Evolutionary conservation across 2,797 vertebrate genomes (phyloP), one percentile per base, ranked within the genome.

Genomic region (Anisognathus igniventris): DNA sequence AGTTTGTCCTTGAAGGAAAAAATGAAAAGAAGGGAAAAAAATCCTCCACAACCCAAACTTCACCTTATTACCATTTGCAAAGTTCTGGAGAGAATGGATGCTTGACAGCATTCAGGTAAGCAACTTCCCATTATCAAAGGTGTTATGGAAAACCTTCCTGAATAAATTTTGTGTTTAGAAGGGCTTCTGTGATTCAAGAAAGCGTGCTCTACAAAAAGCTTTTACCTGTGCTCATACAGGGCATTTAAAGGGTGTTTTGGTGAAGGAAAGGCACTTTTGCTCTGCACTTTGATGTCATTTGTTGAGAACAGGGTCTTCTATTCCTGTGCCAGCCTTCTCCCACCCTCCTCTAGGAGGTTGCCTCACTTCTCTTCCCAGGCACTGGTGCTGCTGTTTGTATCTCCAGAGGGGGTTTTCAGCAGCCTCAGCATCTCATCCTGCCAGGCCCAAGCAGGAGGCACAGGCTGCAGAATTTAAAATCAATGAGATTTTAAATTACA

Each of bases 341-440:
- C 35, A 58, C 7, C 7, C 30, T 81, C 44, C 47, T 74, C n/a
- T 12, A 3, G 60, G 30, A 14, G 21, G 5, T 0, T 83, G 23
- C 22, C 15, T 45, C 1, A 27, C 8, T 80, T 60, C 33, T 80
- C 17, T 47, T 77, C 35, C 20, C 42, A 72, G 65, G 5, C 1
- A 1, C 13, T 56, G 6, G 6, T 5, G 1, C n/a, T 73, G 61
- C 30, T 9, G 2, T 62, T 40, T 40, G 0, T 48, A 3, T 48
- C 56, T 77, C 71, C 0, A 4, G 18, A 2, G 11, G 27, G n/a
- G 8, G 11, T 33, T 91, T 87, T 79, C 61, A 77, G 64, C 40
- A 93, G 31, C 14, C 40, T 83, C 87, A 81, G 78, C 51, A 67
- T 19, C 42, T 74, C 45, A 83, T n/a, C 30, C 65, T 8, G 1